phyloP scores from a whole-genome alignment of 2,797 vertebrate species.

The Eulemur mongoz region DNA sequence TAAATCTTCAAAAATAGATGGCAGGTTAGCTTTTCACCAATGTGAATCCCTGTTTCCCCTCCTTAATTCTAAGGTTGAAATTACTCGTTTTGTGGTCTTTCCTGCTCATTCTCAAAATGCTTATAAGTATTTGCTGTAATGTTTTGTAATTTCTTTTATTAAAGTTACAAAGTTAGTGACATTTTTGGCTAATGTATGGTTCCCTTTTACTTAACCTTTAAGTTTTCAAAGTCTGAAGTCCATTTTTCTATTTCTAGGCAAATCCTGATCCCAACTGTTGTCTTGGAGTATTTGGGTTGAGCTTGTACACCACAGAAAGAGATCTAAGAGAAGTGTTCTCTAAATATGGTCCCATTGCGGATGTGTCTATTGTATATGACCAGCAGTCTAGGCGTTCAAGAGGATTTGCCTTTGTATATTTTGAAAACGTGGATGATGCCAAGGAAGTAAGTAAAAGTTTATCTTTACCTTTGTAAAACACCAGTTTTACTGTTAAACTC shows the following conservation, averaged over 20 bases:
- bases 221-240: not conserved
- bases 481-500: not conserved
- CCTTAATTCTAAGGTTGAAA: not conserved
- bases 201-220: not conserved
- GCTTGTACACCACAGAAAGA: constrained; percentile 96
- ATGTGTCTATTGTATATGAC: constrained; percentile 95
- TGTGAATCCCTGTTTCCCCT: not conserved
- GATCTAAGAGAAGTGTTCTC: constrained; percentile 97
- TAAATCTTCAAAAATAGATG: not conserved
- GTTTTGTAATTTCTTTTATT: not conserved
- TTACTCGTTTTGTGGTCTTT: not conserved
- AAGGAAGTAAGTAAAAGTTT: constrained; percentile 89
- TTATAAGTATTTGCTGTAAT: not conserved
- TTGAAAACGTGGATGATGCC: constrained; percentile 94
- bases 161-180: not conserved
- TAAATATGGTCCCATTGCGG: constrained; percentile 94
- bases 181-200: not conserved
- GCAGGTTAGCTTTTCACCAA: not conserved
- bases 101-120: not conserved
- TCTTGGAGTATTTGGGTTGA: constrained; percentile 97
- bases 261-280: constrained; percentile 98
- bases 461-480: not conserved
- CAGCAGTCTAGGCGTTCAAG: constrained; percentile 97
- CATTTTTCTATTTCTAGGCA: constrained; percentile 83
- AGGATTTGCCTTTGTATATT: constrained; percentile 98